Conservation (phyloP, 2,888 invertebrate genomes). For the Tenthredo livida region DNA sequence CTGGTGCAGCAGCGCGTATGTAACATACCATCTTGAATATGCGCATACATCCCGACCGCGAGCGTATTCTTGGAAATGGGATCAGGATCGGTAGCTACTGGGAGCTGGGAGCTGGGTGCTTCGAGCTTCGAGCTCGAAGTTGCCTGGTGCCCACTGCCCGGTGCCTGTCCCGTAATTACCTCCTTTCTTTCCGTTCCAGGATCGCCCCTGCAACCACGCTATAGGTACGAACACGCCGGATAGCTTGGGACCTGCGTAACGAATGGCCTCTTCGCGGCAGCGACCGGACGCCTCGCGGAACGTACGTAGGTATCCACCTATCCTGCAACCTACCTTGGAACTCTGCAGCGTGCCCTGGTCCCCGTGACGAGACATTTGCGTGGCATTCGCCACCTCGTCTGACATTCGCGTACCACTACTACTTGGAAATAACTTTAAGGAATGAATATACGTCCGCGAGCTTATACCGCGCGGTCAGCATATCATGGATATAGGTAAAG, state of each 20-base stretch:
- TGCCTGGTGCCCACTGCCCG: slow-evolving; percentile 65
- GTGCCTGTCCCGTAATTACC: slow-evolving; percentile 77
- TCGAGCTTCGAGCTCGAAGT: not conserved
- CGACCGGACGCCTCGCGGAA: slow-evolving; percentile 39
- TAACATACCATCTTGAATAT: slow-evolving; percentile 78
- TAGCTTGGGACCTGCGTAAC: slow-evolving; percentile 25
- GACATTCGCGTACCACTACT: slow-evolving; percentile 15
- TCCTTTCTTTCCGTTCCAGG: slow-evolving; percentile 65
- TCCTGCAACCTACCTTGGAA: not conserved
- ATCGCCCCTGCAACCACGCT: slow-evolving; percentile 27
- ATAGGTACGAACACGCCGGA: slow-evolving; percentile 26
- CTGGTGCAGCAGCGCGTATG: slow-evolving; percentile 73
- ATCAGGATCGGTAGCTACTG: slow-evolving; percentile 71
- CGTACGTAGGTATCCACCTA: slow-evolving; percentile 2
- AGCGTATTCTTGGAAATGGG: slow-evolving; percentile 76
- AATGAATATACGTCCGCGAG: not conserved
- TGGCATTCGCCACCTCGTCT: slow-evolving; percentile 33
- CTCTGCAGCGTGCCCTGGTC: not conserved
- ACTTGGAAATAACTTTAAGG: not conserved
- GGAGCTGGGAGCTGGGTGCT: slow-evolving; percentile 65
- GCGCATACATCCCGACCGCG: slow-evolving; percentile 74
- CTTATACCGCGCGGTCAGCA: not conserved
- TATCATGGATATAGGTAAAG: not conserved
- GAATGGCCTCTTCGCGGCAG: slow-evolving; percentile 36
- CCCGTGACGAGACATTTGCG: slow-evolving; percentile 32